Evolutionary conservation across 2,113 vertebrate species (phyloP), one percentile per base, ranked within the genome.

Genomic region (Spizaetus ornatus): DNA sequence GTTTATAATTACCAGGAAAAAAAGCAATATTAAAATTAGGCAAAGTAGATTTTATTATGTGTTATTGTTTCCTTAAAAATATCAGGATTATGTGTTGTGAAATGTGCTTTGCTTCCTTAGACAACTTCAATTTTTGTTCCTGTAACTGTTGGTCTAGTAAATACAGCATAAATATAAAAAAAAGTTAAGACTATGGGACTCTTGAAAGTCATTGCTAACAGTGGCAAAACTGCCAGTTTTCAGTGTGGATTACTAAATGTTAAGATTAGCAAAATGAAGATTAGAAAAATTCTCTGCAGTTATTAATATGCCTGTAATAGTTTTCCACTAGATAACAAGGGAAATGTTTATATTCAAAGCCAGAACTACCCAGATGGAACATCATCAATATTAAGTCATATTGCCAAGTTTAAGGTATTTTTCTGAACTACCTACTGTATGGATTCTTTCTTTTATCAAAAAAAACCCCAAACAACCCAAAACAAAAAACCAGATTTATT

Each of bases 221-320:
- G 43, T 7, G 13, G 11, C 26, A 76, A 95, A 88, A 26, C 47
- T 63, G 59, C 16, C 71, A 91, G 17, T n/a, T 89, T 72, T 93
- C 71, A 91, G 42, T 26, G 59, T 53, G 50, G 83, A 47, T 94
- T 94, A 77, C 29, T 56, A 79, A 82, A 82, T 43, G 43, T 77
- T 86, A 72, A 70, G 58, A 83, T 77, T 83, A 93, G 26, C 4
- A 27, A 89, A 95, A 90, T 82, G 52, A 84, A 82, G 85, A 93
- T 92, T 86, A 86, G 26, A 29, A 55, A 82, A 88, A 84, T 81
- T 85, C 83, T 85, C 77, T 81, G 40, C 71, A 86, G 94, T 82
- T 62, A 80, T 82, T 87, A 91, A 90, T 56, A 93, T 61, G 78
- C 50, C 47, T 74, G 66, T 82, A 93, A 96, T 76, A 90, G 59